Conservation (phyloP, 2,888 invertebrate genomes). For the Lamellibrachia columna region DNA sequence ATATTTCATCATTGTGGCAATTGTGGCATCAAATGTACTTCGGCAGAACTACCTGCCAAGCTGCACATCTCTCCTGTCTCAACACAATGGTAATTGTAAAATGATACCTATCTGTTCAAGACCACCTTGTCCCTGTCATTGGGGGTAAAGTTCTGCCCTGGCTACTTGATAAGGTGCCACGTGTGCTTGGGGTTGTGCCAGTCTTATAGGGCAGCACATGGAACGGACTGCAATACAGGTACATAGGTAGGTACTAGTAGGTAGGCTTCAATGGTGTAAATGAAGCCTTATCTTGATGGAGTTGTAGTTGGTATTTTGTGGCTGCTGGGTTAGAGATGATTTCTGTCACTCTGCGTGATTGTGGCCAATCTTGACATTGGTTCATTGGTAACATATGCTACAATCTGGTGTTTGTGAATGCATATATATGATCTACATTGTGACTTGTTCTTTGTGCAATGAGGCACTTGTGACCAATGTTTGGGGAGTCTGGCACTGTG, state of each 20-base stretch:
- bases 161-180: background rate
- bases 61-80: background rate
- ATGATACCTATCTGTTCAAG: background rate
- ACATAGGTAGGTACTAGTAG: too few species aligned
- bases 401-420: background rate
- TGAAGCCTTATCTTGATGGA: background rate
- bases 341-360: background rate
- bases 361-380: background rate
- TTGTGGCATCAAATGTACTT: background rate
- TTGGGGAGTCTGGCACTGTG: background rate
- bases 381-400: background rate
- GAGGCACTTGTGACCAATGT: background rate
- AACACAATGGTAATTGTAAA: slow-evolving; percentile 5
- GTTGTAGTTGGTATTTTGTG: background rate
- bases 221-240: background rate
- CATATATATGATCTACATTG: too few species aligned
- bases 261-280: background rate
- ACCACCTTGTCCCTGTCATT: background rate
- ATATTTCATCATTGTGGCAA: background rate
- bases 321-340: background rate
- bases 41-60: background rate
- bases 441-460: background rate
- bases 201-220: background rate
- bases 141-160: background rate
- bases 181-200: background rate